Base-by-base conservation (phyloP, 2,888 invertebrate genomes). In the Polia nebulosa region DNA sequence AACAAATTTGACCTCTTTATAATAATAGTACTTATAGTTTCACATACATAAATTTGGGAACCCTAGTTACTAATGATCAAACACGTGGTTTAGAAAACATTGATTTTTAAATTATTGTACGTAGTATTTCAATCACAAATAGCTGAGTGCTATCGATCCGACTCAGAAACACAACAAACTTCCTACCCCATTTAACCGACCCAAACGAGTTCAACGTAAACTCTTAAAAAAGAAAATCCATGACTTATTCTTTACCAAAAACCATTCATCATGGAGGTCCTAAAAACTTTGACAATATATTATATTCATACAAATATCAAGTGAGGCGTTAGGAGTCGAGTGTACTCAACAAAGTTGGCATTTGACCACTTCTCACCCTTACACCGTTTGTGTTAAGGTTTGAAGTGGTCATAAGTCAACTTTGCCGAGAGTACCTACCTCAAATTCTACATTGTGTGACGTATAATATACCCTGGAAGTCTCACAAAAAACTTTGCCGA, bases 241-340 rank as follows among this genome's bases (percentile, higher is more conserved):
- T 47, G 27, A 60, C 25, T 51, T 58, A 58, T 65, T 57, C 59
- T 39, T 34, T 29, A 44, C 17, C 22, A 25, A 59, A 64, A 61
- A 41, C 52, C 53, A 76, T 72, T 67, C 67, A 61, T 72, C 67
- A 67, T 25, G 17, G 25, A 9, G 32, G 0, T 75, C 51, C 22
- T 72, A 66, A 64, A 73, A 81, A 79, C 80, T 81, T 81, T 39
- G 27, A 45, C 77, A 61, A 77, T 79, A 77, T 79, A 66, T 70
- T 63, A 58, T 70, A 79, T 77, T 74, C 79, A 69, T 70, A 51
- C 22, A 41, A 39, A 57, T 49, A 32, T 47, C 45, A 32, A 67
- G 47, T 55, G 53, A 57, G 32, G 44, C 66, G 66, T 63, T 56
- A 68, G 29, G 22, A 20, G 27, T 58, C 36, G 15, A 80, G 56